phyloP scores from a whole-genome alignment of 1,140 invertebrate species.

The Andrena cerasifolii region DNA sequence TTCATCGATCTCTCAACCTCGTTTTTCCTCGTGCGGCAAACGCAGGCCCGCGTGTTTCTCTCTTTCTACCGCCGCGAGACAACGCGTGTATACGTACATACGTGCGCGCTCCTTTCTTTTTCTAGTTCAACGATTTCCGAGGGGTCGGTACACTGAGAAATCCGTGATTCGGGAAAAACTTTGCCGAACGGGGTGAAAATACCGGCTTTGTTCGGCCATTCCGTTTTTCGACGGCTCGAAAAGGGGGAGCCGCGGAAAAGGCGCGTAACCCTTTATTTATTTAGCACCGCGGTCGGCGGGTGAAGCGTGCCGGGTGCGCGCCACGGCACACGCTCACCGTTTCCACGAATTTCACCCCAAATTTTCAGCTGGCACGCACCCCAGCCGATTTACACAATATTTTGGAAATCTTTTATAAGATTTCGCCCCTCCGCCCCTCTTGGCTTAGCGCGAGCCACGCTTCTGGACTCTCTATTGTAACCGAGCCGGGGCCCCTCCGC shows the following conservation, averaged over 20 bases:
- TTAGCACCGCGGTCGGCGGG: conserved; percentile 66
- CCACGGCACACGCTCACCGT: conserved; percentile 50
- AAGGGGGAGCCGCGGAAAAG: conserved; percentile 21
- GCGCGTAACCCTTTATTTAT: conserved; percentile 81
- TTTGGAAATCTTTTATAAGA: conserved; percentile 83
- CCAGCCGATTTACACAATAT: conserved; percentile 82
- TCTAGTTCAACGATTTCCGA: conserved; percentile 51
- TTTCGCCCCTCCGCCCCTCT: conserved; percentile 37
- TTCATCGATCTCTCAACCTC: conserved; percentile 34
- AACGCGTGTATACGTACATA: not conserved
- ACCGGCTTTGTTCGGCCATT: conserved; percentile 50
- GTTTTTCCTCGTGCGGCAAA: conserved; percentile 39
- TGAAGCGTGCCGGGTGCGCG: conserved; percentile 61
- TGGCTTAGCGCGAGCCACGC: conserved; percentile 65
- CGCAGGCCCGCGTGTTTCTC: not conserved
- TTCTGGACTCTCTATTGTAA: conserved; percentile 70
- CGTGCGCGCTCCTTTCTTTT: conserved; percentile 25
- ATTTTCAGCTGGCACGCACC: conserved; percentile 77
- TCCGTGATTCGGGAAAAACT: conserved; percentile 63
- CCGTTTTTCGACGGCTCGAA: conserved; percentile 3
- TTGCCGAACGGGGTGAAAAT: conserved; percentile 69
- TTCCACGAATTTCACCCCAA: conserved; percentile 79
- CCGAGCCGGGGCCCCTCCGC: conserved; percentile 35
- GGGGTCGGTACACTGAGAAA: conserved; percentile 36
- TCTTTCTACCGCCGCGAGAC: not conserved